Conservation (phyloP, 92 coral and sea anemone species). For the Scolanthus callimorphus region DNA sequence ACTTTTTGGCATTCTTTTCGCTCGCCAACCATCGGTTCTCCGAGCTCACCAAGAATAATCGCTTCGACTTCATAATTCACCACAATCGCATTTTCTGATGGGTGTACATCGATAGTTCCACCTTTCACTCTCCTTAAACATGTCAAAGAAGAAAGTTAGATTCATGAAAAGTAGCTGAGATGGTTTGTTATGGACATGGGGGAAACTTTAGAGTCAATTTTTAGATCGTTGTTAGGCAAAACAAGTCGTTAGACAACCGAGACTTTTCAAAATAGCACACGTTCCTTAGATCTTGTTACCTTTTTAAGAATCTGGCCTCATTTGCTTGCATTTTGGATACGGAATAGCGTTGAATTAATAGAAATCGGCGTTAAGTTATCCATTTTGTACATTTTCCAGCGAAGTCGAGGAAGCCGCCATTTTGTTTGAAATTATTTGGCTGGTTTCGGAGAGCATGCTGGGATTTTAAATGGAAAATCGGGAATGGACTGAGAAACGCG, state of each 20-base stretch:
- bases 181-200: not conserved
- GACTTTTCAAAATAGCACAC: not conserved
- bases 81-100: constrained; percentile 96
- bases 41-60: constrained; percentile 95
- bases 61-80: constrained; percentile 99
- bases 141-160: too few relatives aligned
- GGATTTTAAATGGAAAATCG: not conserved
- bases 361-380: not conserved
- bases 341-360: not conserved
- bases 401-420: not conserved
- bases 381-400: not conserved
- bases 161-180: too few relatives aligned
- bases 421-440: not conserved
- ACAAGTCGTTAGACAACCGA: too few relatives aligned
- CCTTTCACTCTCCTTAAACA: constrained; percentile 97
- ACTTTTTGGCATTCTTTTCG: constrained; percentile 98
- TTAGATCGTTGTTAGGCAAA: too few relatives aligned
- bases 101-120: constrained; percentile 94
- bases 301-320: constrained; percentile 75
- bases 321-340: constrained; percentile 56
- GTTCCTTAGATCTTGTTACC: constrained; percentile 25
- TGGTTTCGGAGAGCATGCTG: not conserved
- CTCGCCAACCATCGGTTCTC: constrained; percentile 98
- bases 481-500: constrained; percentile 1
- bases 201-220: not conserved